A percentile compares a stretch with the other conserved stretches of the same genome.
These are phyloP conservation scores for Drosophila littoralis DNA, from an alignment of 1,140 invertebrate species.

Conservation along the genomic window DNA sequence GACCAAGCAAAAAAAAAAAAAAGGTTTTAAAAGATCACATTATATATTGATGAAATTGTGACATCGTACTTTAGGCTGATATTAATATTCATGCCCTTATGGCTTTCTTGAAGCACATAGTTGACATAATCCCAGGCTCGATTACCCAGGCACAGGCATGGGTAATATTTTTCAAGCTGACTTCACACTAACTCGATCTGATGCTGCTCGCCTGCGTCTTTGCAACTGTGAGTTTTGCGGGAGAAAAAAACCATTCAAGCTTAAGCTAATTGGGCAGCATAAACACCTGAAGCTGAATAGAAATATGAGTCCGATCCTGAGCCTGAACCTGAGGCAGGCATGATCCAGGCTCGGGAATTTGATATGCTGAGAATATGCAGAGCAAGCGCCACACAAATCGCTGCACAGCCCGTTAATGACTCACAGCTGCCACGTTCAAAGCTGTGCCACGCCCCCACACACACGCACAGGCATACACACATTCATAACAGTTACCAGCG, in stretches of 20 bases:
- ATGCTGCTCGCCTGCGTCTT: slow-evolving; percentile 26
- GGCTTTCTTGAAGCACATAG: slow-evolving; percentile 1
- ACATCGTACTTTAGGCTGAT: neutral
- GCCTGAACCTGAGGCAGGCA: slow-evolving; percentile 20
- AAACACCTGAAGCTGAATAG: slow-evolving; percentile 62
- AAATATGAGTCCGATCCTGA: slow-evolving; percentile 7
- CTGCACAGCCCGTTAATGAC: slow-evolving; percentile 35
- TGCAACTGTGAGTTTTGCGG: slow-evolving; percentile 48
- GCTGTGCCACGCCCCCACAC: slow-evolving; percentile 12
- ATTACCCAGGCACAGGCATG: slow-evolving; percentile 26
- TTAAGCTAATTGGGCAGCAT: slow-evolving; percentile 55
- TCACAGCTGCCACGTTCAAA: slow-evolving; percentile 50
- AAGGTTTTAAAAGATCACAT: too few relatives aligned
- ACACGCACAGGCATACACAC: neutral
- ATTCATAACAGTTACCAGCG: neutral
- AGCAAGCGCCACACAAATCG: slow-evolving; percentile 52
- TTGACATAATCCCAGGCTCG: slow-evolving; percentile 42
- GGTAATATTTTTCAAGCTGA: slow-evolving; percentile 40
- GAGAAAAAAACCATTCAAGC: slow-evolving; percentile 41
- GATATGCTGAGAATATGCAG: slow-evolving; percentile 74
- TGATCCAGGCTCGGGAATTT: slow-evolving; percentile 43
- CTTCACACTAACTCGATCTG: slow-evolving; percentile 56
- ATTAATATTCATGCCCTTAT: slow-evolving; percentile 18
- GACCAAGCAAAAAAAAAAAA: too few relatives aligned
- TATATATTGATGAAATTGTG: neutral